Conservation (phyloP, 2,888 invertebrate species). For the Tetrapedia diversipes region DNA sequence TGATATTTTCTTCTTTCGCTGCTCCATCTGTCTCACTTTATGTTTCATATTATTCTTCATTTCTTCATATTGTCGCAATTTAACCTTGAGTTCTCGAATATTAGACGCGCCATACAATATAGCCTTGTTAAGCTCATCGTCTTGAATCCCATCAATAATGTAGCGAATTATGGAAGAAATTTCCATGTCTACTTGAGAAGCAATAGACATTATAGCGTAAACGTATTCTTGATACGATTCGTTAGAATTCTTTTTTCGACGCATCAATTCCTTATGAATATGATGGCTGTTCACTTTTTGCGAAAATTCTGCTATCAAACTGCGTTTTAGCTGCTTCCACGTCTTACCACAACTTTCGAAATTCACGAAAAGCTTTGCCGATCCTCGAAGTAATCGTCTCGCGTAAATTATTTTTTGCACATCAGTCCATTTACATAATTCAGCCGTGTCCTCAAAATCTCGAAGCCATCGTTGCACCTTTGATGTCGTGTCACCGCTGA, state of each 20-base stretch:
- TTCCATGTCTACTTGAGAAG: constrained; percentile 40
- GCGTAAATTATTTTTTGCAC: constrained; percentile 1
- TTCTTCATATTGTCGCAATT: constrained; percentile 27
- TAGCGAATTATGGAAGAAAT: constrained; percentile 25
- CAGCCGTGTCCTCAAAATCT: background rate
- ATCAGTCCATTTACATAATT: background rate
- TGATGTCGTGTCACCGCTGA: background rate
- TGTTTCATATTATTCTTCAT: constrained; percentile 37
- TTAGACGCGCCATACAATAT: constrained; percentile 46
- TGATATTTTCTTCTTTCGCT: constrained; percentile 15
- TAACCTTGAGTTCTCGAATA: constrained; percentile 48
- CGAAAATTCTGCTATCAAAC: too few relatives aligned
- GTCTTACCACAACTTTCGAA: background rate
- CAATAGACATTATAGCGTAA: constrained; percentile 14
- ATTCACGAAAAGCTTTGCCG: background rate
- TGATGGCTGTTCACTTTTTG: too few relatives aligned
- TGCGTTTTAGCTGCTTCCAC: background rate
- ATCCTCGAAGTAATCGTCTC: background rate
- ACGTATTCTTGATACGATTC: constrained; percentile 18
- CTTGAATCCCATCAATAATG: constrained; percentile 11
- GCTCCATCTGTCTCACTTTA: constrained; percentile 43
- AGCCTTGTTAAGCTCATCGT: constrained; percentile 37
- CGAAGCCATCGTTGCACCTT: background rate
- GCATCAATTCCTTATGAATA: too few relatives aligned
- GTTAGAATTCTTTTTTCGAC: background rate